Evolutionary conservation across 2,797 vertebrate genomes (phyloP).

Genomic region (Smutsia temminckii): DNA sequence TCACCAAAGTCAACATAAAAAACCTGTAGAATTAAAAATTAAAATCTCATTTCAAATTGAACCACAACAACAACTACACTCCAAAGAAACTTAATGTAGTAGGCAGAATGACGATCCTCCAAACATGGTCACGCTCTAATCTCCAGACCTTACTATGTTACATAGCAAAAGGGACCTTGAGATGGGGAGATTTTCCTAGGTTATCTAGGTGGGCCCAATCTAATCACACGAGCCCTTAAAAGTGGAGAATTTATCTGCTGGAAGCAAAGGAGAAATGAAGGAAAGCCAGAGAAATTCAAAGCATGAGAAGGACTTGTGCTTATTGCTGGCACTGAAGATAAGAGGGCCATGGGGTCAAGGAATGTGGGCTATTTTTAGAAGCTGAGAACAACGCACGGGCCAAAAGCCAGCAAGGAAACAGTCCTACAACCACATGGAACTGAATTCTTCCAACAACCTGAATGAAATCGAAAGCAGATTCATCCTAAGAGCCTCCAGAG

Average conservation of each 20-base stretch:
- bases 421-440: background rate
- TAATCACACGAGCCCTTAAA: background rate
- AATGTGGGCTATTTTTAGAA: background rate
- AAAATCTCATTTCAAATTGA: conserved; percentile 58
- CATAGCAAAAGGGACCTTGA: background rate
- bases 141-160: background rate
- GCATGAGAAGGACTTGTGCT: background rate
- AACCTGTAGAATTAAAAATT: conserved; percentile 79
- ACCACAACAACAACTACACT: background rate
- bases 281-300: conserved; percentile 6
- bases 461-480: background rate
- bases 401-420: background rate
- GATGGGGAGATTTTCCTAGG: background rate
- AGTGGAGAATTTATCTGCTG: background rate
- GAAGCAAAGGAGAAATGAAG: background rate
- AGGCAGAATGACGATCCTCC: background rate
- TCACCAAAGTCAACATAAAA: conserved; percentile 83
- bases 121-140: background rate
- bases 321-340: background rate
- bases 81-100: background rate
- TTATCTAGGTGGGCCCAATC: background rate
- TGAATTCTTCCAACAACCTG: conserved; percentile 14
- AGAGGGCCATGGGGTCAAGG: background rate
- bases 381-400: background rate
- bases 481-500: background rate